Conservation (phyloP, 2,797 vertebrate species). For the Esox lucius region DNA sequence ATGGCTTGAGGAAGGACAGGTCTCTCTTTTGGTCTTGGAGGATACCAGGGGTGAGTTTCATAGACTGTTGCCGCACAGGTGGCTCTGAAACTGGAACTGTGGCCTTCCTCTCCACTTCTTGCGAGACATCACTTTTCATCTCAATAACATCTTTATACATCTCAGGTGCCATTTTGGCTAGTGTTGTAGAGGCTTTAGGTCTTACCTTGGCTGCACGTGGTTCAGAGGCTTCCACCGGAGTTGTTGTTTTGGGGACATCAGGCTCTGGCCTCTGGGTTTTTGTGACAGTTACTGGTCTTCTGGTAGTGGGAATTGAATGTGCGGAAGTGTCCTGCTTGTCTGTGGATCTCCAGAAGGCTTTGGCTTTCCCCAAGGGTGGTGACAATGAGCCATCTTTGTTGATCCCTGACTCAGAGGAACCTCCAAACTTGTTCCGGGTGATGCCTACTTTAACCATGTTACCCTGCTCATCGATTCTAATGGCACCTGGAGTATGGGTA, state of each 20-base stretch:
- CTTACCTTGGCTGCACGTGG: conserved; percentile 40
- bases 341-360: conserved; percentile 84
- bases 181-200: conserved; percentile 34
- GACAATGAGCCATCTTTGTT: conserved; percentile 52
- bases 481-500: conserved; percentile 78
- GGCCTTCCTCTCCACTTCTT: conserved; percentile 57
- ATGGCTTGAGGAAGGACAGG: conserved; percentile 80
- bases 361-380: conserved; percentile 77
- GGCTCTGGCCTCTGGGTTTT: conserved; percentile 50
- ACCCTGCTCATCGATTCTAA: conserved; percentile 93
- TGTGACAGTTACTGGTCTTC: conserved; percentile 35
- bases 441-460: conserved; percentile 79
- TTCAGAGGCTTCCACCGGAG: conserved; percentile 12
- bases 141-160: conserved; percentile 44
- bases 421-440: conserved; percentile 40
- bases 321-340: conserved; percentile 62
- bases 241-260: conserved; percentile 36
- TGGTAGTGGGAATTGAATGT: conserved; percentile 8
- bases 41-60: conserved; percentile 31
- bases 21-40: conserved; percentile 62
- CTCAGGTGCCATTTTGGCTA: conserved; percentile 38
- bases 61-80: conserved; percentile 41
- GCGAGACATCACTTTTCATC: conserved; percentile 35
- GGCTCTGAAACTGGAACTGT: conserved; percentile 38
- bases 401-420: conserved; percentile 30